A percentile compares a stretch with the other conserved stretches of the same genome.
These are phyloP conservation scores for Phoxinus dragarum DNA, from an alignment of 2,797 vertebrate species.

Conservation along the genomic window DNA sequence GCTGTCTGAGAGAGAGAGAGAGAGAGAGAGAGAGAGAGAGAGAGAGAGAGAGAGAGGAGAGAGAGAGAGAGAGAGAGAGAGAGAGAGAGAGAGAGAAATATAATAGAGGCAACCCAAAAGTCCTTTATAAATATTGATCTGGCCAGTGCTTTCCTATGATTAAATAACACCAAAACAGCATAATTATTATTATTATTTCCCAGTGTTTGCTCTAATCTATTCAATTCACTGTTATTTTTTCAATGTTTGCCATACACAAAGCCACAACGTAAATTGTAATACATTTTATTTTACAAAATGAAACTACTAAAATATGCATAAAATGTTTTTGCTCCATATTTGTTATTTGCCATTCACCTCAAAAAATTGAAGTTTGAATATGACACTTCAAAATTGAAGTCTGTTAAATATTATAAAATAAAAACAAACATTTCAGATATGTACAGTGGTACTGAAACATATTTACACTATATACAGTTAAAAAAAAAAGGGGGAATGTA, in stretches of 20 bases:
- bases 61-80: conserved; percentile 10
- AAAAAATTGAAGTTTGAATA: conserved; percentile 54
- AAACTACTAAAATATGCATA: conserved; percentile 53
- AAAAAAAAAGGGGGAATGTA: conserved; percentile 24
- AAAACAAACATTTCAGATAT: conserved; percentile 44
- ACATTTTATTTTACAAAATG: conserved; percentile 53
- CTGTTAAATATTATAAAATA: conserved; percentile 51
- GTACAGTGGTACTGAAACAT: conserved; percentile 50
- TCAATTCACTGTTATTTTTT: background rate
- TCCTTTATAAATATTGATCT: background rate
- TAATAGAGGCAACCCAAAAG: background rate
- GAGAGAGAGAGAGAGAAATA: background rate
- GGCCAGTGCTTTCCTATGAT: background rate
- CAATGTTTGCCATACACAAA: background rate
- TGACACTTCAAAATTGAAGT: conserved; percentile 62
- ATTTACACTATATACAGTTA: conserved; percentile 63
- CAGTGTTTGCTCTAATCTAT: background rate
- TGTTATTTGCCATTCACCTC: conserved; percentile 55
- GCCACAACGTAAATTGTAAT: background rate
- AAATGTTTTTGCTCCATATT: conserved; percentile 1
- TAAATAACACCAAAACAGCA: background rate
- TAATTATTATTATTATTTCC: background rate
- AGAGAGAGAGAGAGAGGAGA: background rate
- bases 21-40: background rate
- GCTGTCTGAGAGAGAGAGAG: conserved; percentile 44